Evolutionary conservation across 1,140 invertebrate genomes (phyloP), one percentile per base, ranked within the genome.

Genomic region (Thereuonema tuberculata): DNA sequence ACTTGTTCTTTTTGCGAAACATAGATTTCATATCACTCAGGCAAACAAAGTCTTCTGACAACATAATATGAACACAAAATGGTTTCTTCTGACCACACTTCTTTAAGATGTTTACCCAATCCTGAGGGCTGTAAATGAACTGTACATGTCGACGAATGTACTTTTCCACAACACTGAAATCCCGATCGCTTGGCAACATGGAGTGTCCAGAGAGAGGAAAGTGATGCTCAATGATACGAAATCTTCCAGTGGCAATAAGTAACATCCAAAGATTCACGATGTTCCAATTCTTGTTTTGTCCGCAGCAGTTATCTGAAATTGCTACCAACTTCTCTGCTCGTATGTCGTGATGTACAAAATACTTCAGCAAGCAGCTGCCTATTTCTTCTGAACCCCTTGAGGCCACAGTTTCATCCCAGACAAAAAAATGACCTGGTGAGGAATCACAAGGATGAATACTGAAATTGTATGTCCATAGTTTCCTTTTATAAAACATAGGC

Each of bases 381-480:
- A 58, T 47, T 26, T 58, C 57, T 14, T 49, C 37, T 5, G 31
- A 17, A 14, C 57, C 57, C 1, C 57, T 50, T 49, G 14, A 26
- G 14, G 26, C 55, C 17, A 37, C 25, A 56, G 17, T 56, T 25
- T 29, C 55, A 23, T 21, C 25, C 28, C 55, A 56, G 24, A 56
- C 2, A 29, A 56, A 56, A 17, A 49, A 53, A 25, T 20, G 49
- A 49, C 57, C 14, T 52, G 37, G 1, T 17, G 24, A 20, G 21
- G 31, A 23, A 14, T n/a, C 57, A 58, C 57, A 58, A 24, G 53
- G 1, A 58, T 52, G 57, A 27, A 58, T 58, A 37, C 57, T 43
- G 17, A 50, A 29, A n/a, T 58, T 58, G 43, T 52, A 58, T 1
- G 57, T 58, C 57, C 57, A 58, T n/a, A 58, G 26, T 49, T 58